Conservation (phyloP, 1,140 invertebrate species). For the Lordiphosa stackelbergi region DNA sequence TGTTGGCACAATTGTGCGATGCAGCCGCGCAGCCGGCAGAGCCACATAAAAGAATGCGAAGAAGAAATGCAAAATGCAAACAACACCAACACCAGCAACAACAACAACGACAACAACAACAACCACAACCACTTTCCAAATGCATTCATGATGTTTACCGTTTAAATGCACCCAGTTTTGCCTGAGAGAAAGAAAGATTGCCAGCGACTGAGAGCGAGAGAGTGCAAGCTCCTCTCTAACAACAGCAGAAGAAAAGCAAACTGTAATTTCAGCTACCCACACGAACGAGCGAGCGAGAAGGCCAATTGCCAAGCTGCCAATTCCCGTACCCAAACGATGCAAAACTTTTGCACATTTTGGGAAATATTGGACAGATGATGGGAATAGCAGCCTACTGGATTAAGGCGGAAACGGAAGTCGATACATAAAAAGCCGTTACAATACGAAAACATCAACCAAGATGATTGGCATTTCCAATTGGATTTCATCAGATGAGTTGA, state of each 20-base stretch:
- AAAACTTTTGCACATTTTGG: background rate
- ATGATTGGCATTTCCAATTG: too few species aligned
- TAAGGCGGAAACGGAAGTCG: too few species aligned
- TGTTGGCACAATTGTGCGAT: slow-evolving; percentile 65
- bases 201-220: slow-evolving; percentile 12
- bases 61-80: slow-evolving; percentile 75
- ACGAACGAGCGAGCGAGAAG: slow-evolving; percentile 21
- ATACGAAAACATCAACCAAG: background rate
- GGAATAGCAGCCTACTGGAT: too few species aligned
- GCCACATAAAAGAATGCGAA: slow-evolving; percentile 70
- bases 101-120: slow-evolving; percentile 55
- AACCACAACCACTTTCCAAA: slow-evolving; percentile 66
- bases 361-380: too few species aligned
- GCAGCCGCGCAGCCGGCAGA: slow-evolving; percentile 23
- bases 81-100: slow-evolving; percentile 57
- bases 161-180: slow-evolving; percentile 69
- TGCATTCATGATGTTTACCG: slow-evolving; percentile 74
- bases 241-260: slow-evolving; percentile 54
- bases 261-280: slow-evolving; percentile 32
- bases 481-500: too few species aligned
- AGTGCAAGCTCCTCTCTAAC: slow-evolving; percentile 31
- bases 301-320: slow-evolving; percentile 27
- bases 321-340: slow-evolving; percentile 5
- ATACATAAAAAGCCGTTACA: too few species aligned
- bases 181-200: slow-evolving; percentile 23